These are phyloP conservation scores for Andrena bucephala DNA, from an alignment of 2,888 invertebrate genomes.

Conservation along the genomic window DNA sequence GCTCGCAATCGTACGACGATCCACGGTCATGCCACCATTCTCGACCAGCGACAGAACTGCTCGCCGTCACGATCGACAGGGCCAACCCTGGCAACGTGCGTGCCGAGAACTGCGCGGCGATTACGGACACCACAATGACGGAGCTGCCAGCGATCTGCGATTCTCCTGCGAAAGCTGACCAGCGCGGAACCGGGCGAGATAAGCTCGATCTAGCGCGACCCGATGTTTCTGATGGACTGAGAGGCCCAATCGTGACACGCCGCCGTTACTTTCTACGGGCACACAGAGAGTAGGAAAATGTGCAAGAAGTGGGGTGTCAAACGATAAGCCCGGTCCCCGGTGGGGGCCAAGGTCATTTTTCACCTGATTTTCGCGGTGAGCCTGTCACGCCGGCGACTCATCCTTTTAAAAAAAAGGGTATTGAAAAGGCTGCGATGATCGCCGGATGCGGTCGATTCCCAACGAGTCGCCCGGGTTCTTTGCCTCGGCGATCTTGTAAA, in stretches of 20 bases:
- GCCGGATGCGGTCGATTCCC: background rate
- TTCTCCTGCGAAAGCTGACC: background rate
- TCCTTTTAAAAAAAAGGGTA: too few species aligned
- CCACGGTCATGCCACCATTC: conserved; percentile 25
- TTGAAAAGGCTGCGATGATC: background rate
- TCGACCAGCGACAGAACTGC: conserved; percentile 7
- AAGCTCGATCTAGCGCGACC: conserved; percentile 48
- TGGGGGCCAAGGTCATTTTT: conserved; percentile 25
- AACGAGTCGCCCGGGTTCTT: background rate
- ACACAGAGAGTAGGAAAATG: conserved; percentile 41
- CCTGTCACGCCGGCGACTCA: too few species aligned
- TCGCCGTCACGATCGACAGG: background rate
- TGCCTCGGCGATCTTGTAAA: background rate
- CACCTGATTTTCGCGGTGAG: background rate
- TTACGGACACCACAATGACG: background rate
- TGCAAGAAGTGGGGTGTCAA: conserved; percentile 61
- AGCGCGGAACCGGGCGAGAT: background rate
- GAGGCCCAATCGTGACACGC: conserved; percentile 36
- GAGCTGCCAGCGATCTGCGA: background rate
- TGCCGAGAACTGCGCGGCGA: background rate
- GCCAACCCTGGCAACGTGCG: background rate
- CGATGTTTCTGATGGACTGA: conserved; percentile 56
- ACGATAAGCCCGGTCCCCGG: conserved; percentile 19
- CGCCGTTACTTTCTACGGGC: conserved; percentile 49
- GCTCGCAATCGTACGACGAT: conserved; percentile 10